Conservation (phyloP, 1,140 invertebrate genomes). For the Trissolcus basalis region DNA sequence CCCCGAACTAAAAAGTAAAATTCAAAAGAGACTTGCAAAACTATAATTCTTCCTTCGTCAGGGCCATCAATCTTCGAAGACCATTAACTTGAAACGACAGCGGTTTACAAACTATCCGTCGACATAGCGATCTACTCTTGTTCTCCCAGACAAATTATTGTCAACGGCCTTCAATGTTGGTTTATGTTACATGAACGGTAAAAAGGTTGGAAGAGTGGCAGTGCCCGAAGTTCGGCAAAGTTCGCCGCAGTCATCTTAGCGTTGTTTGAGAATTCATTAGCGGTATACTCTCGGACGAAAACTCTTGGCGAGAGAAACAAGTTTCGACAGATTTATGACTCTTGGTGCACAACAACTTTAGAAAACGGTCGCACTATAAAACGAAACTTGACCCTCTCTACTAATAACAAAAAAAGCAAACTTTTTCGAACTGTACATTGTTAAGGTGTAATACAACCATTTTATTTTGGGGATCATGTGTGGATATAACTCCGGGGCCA, state of each 20-base stretch:
- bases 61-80: slow-evolving; percentile 30
- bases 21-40: not conserved
- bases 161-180: slow-evolving; percentile 8
- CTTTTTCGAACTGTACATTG: no score
- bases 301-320: slow-evolving; percentile 29
- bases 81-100: slow-evolving; percentile 29
- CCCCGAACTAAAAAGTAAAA: not conserved
- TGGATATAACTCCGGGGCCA: no score
- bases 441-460: no score
- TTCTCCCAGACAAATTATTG: slow-evolving; percentile 22
- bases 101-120: slow-evolving; percentile 38
- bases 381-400: no score
- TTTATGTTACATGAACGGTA: slow-evolving; percentile 7
- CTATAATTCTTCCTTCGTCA: slow-evolving; percentile 8
- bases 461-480: no score
- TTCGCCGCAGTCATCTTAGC: slow-evolving; percentile 23
- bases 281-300: slow-evolving; percentile 25
- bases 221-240: slow-evolving; percentile 14
- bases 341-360: slow-evolving; percentile 21
- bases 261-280: slow-evolving; percentile 46
- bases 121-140: slow-evolving; percentile 3
- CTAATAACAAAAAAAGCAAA: no score
- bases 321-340: slow-evolving; percentile 49
- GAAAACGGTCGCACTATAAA: slow-evolving; percentile 11
- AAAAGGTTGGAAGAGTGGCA: slow-evolving; percentile 10